Evolutionary conservation across 2,888 invertebrate species (phyloP).

Genomic region (Hermodice carunculata): DNA sequence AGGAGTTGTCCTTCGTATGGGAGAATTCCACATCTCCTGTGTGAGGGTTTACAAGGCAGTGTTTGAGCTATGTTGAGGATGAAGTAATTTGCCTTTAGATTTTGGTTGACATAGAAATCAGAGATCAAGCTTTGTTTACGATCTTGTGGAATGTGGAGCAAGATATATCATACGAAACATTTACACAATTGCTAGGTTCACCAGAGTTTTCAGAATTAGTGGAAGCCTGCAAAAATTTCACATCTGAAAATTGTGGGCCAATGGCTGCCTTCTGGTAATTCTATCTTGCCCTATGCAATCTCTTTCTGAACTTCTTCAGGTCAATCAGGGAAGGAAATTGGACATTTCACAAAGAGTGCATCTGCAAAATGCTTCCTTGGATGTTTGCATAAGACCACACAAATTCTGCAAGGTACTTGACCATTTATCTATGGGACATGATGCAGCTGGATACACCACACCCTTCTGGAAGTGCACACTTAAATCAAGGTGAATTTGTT

Average conservation of each 20-base stretch:
- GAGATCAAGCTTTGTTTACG: too few relatives aligned
- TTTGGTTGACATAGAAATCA: too few relatives aligned
- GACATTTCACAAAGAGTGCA: neutral
- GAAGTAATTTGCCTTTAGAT: too few relatives aligned
- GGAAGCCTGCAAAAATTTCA: too few relatives aligned
- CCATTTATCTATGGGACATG: slow-evolving; percentile 4
- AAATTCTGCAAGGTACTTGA: neutral
- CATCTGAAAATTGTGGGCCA: too few relatives aligned
- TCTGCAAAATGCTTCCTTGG: neutral
- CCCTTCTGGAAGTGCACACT: neutral
- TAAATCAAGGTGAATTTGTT: neutral
- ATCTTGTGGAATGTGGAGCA: too few relatives aligned
- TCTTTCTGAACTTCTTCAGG: slow-evolving; percentile 18
- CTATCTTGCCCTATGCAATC: too few relatives aligned
- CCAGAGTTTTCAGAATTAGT: too few relatives aligned
- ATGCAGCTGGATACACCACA: neutral
- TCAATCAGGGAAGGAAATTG: neutral
- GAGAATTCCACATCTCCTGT: neutral
- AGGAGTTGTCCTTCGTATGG: neutral
- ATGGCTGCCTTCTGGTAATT: too few relatives aligned
- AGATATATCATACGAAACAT: too few relatives aligned
- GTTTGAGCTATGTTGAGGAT: neutral
- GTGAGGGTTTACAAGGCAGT: slow-evolving; percentile 6
- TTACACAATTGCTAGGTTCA: too few relatives aligned
- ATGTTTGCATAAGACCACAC: neutral